Percentiles rank a stretch among this genome's conserved stretches.
phyloP scores from a whole-genome alignment of 2,888 invertebrate species.

The Anorthoa munda region DNA sequence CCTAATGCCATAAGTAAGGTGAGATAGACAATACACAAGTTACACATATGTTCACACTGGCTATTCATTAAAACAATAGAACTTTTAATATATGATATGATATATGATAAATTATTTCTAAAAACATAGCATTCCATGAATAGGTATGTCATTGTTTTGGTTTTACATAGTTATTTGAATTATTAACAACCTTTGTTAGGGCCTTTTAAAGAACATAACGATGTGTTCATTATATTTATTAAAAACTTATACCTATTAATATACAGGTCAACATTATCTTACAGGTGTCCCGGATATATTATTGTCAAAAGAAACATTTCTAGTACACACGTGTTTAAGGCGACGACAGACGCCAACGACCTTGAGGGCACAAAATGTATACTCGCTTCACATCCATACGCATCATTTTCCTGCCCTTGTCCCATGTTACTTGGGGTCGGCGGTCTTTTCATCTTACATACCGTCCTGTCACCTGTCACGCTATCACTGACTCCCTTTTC shows the following conservation, averaged over 20 bases:
- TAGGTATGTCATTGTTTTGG: slow-evolving; percentile 20
- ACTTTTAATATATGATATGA: no score
- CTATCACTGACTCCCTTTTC: no score
- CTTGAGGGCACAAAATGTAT: no score
- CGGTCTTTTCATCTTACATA: no score
- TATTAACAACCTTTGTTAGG: background rate
- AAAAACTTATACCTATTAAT: background rate
- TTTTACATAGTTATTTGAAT: slow-evolving; percentile 1
- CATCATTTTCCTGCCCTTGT: no score
- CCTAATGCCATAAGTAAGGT: background rate
- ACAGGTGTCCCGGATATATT: background rate
- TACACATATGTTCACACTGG: background rate
- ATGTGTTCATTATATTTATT: background rate
- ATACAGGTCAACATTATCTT: no score
- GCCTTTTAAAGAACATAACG: no score
- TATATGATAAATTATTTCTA: slow-evolving; percentile 31
- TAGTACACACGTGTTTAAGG: background rate
- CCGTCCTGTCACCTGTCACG: no score
- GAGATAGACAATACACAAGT: background rate
- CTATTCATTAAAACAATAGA: slow-evolving; percentile 20
- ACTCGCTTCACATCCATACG: no score
- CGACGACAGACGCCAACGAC: no score
- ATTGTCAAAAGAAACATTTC: background rate
- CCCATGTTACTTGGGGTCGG: no score
- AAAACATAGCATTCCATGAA: slow-evolving; percentile 8